Evolutionary conservation across 1,140 invertebrate species (phyloP), one percentile per base, ranked within the genome.

Genomic region (Drosophila chauvacae): DNA sequence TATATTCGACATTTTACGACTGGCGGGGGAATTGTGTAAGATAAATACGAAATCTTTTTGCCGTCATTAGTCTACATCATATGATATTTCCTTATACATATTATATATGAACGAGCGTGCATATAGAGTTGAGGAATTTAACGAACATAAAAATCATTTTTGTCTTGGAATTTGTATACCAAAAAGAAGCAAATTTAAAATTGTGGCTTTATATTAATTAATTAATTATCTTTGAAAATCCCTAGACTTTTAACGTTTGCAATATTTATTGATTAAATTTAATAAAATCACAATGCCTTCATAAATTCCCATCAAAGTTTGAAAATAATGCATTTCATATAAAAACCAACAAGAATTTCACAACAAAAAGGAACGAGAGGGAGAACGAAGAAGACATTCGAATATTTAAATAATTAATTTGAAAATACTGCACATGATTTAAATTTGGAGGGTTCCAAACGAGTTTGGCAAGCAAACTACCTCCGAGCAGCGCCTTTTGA

Each of bases 1-100:
- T 82, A 82, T 82, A 69, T 82, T 82, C 70, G 57, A 73, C 62
- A 82, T 81, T 82, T 82, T 82, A 82, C 75, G 64, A 81, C 37
- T 63, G 33, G 61, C 55, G 18, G n/a, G 51, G 60, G 63, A 72
- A 85, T 81, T 84, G 81, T 80, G 81, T 85, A 84, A 81, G 77
- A 73, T 77, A 73, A 80, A 84, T 35, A 81, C 63, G 53, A 57
- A 80, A 59, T 64, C 56, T 47, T 41, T 74, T 72, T 56, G 50
- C 53, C 65, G 59, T 39, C 61, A 64, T 39, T 26, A 60, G 28
- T 30, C 61, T 13, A n/a, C 47, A 75, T 81, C 57, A 81, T 70
- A 83, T 71, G 48, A 83, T 83, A 18, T 76, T 51, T 66, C 44
- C 68, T 65, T 68, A 83, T 75, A n/a, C 75, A 3, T 23, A 23